Base-by-base conservation (phyloP, 2,113 vertebrate species). In the Oryzias melastigma region DNA sequence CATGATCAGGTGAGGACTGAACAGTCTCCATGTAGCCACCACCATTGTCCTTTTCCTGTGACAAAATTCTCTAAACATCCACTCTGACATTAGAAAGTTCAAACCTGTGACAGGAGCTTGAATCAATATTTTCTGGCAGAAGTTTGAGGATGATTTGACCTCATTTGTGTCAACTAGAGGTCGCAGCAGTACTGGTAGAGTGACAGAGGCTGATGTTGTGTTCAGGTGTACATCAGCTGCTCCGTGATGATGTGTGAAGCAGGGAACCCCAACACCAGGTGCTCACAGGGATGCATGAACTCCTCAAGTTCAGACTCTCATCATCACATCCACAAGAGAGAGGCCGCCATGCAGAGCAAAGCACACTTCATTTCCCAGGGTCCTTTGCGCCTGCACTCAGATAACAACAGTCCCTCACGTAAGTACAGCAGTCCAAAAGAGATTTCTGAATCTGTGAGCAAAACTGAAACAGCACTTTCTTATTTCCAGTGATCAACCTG, bases 341-440 rank as follows among this genome's bases (percentile, higher is more conserved):
- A 85, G 2, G 70, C 52, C 0, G 14, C 16, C 16, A 61, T 82
- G 8, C 71, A 92, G 80, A 89, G 68, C 5, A n/a, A 43, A 14
- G 53, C 12, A 7, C 90, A 92, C 76, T 77, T 83, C 2, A 54
- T 92, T 58, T 92, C 91, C 76, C 91, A 92, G 84, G 90, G 91
- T 29, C 89, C 90, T 12, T 41, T 92, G 64, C 79, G 80, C 7
- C 18, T 92, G 14, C 75, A 14, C 59, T 76, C 74, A 41, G 17
- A 0, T n/a, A n/a, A n/a, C 25, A 16, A 18, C 13, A 40, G 0
- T 42, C 42, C n/a, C 51, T 19, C 64, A 78, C 73, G 86, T 88
- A 65, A 8, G 51, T 58, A 29, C 45, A 17, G 14, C 16, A 16
- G 7, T 4, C 4, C 10, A 22, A 5, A 5, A 19, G 3, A 1